Evolutionary conservation across 2,797 vertebrate genomes (phyloP), one percentile per base, ranked within the genome.

Genomic region (Tapirus indicus): DNA sequence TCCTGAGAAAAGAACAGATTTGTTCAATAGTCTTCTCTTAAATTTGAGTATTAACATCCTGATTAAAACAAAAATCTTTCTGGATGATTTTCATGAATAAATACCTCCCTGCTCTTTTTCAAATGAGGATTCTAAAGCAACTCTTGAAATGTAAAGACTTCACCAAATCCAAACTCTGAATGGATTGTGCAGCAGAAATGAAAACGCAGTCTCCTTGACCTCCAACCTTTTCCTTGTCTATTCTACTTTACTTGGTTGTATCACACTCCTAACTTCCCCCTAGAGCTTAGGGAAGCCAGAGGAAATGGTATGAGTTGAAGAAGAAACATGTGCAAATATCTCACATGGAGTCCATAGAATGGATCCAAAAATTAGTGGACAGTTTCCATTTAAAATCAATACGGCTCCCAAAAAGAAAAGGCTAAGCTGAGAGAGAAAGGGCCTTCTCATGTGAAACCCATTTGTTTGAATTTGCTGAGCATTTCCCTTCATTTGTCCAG

Each of bases 1-100:
- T 92, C 3, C 62, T 44, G 27, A 85, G 71, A 77, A 88, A 54
- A 68, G 21, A 80, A 72, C 21, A 92, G 23, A 82, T 94, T 97
- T 92, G 10, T 84, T 78, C 23, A 6, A 27, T 23, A 78, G 60
- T 71, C 21, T 96, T 86, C 20, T 89, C 68, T 87, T 79, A 94
- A 80, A 32, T 71, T 75, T 96, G 52, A n/a, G 13, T 84, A 21
- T 74, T 68, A 82, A 56, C 38, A 80, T 80, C 14, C 14, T 71
- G 11, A 62, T 78, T 92, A 88, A 92, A 32, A 18, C 52, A 66
- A 75, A 96, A 87, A 83, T 75, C 35, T 89, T 77, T 20, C 41
- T 88, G 66, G 38, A 20, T 87, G 35, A 49, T 47, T 80, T 14
- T 11, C 17, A 78, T 49, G 44, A 91, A 82, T 20, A 88, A 90